These are phyloP conservation scores for Thalassaphorura encarpata DNA, from an alignment of 1,140 invertebrate genomes.

Conservation along the genomic window DNA sequence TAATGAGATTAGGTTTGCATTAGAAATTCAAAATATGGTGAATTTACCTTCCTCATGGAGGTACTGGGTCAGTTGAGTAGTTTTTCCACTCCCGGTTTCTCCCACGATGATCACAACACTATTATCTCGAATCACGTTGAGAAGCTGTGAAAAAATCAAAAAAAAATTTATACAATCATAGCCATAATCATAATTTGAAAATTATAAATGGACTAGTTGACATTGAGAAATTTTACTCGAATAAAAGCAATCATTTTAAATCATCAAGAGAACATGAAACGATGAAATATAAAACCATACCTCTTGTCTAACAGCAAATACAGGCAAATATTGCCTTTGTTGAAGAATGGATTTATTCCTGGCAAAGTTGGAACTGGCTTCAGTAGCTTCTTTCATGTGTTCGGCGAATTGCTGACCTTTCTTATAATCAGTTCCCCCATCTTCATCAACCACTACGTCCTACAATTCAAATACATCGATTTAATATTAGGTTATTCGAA, in stretches of 20 bases:
- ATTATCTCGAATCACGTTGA: conserved; percentile 91
- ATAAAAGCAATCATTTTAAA: neutral
- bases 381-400: conserved; percentile 64
- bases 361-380: conserved; percentile 80
- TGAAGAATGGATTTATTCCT: conserved; percentile 73
- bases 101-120: conserved; percentile 93
- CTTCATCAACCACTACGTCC: conserved; percentile 46
- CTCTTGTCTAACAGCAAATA: conserved; percentile 91
- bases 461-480: conserved; percentile 24
- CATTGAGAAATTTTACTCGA: no score
- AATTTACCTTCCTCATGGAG: conserved; percentile 81
- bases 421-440: conserved; percentile 62
- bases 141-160: conserved; percentile 41
- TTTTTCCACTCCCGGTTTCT: conserved; percentile 98
- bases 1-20: neutral
- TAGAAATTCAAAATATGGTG: neutral
- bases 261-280: conserved; percentile 1
- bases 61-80: conserved; percentile 97
- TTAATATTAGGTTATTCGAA: neutral
- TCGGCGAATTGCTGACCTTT: conserved; percentile 93
- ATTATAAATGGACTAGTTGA: no score
- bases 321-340: conserved; percentile 86
- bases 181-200: no score
- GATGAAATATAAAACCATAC: no score
- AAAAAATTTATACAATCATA: neutral